Percentiles rank a stretch among this genome's conserved stretches.
phyloP scores from a whole-genome alignment of 2,888 invertebrate genomes.

The Synergus umbraculus region DNA sequence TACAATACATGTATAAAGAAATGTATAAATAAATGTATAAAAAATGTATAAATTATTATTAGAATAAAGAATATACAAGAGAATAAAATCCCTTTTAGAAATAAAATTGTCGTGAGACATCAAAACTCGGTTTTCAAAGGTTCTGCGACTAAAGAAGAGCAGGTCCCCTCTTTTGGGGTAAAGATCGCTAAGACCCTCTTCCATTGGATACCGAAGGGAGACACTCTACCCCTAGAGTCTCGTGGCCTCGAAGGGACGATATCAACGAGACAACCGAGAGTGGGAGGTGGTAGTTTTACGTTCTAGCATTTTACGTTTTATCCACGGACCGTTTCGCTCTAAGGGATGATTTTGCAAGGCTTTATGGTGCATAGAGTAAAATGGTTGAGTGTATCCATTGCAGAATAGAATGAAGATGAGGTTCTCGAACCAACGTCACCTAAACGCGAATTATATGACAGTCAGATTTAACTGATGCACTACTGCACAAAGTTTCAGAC shows the following conservation, averaged over 20 bases:
- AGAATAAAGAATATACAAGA: background rate
- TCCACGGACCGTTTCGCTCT: constrained; percentile 61
- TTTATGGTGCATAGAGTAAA: constrained; percentile 61
- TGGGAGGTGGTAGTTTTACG: constrained; percentile 50
- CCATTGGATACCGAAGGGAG: constrained; percentile 8
- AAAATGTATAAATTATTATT: background rate
- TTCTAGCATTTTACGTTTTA: constrained; percentile 61
- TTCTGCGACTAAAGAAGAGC: background rate
- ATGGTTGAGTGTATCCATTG: constrained; percentile 58
- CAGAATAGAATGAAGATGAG: constrained; percentile 49
- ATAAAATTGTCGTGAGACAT: background rate
- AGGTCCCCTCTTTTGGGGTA: background rate
- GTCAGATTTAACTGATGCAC: background rate
- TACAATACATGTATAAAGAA: background rate
- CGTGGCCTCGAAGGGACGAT: constrained; percentile 32
- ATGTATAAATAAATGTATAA: background rate
- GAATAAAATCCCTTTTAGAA: background rate
- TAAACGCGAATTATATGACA: background rate
- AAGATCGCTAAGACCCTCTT: constrained; percentile 17
- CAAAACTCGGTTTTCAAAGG: background rate
- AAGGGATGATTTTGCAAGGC: constrained; percentile 63
- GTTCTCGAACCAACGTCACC: constrained; percentile 32
- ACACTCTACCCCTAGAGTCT: constrained; percentile 29
- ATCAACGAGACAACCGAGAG: constrained; percentile 23
- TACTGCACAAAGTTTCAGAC: constrained; percentile 26